Percentiles rank a stretch among this genome's conserved stretches.
Evolutionary conservation across 2,113 vertebrate species (phyloP).

Genomic region (Sylvia atricapilla): DNA sequence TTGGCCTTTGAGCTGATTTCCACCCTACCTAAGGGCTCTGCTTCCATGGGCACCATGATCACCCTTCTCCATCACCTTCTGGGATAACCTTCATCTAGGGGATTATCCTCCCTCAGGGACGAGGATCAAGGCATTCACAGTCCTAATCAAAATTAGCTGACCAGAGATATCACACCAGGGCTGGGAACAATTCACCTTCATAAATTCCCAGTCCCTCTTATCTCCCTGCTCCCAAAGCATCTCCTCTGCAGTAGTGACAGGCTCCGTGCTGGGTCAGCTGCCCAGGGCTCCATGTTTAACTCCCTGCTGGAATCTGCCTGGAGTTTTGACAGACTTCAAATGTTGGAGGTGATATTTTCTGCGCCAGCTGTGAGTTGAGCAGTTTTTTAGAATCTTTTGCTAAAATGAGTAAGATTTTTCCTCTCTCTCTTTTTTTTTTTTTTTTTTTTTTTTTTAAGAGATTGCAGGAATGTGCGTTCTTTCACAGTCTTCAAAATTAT

Average conservation of each 20-base stretch:
- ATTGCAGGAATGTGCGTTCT: background rate
- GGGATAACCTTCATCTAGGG: background rate
- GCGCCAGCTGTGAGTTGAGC: background rate
- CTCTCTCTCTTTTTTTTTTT: too few species aligned
- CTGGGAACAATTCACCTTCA: background rate
- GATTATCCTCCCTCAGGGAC: background rate
- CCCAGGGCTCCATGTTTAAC: background rate
- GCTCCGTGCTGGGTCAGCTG: background rate
- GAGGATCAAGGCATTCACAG: fast-evolving
- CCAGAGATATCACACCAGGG: background rate
- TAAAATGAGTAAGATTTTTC: background rate
- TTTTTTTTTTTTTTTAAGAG: background rate
- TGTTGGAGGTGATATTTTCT: background rate
- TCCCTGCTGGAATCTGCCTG: background rate
- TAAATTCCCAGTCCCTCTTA: background rate
- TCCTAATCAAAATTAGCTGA: background rate
- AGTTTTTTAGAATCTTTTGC: background rate
- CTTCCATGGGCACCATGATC: background rate
- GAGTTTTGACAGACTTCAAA: background rate
- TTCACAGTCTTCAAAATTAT: background rate
- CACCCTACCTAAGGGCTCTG: fast-evolving
- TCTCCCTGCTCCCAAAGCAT: background rate
- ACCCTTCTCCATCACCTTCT: background rate
- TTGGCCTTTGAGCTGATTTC: background rate
- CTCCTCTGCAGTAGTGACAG: background rate